Evolutionary conservation across 2,797 vertebrate genomes (phyloP).

Genomic region (Decapterus maruadsi): DNA sequence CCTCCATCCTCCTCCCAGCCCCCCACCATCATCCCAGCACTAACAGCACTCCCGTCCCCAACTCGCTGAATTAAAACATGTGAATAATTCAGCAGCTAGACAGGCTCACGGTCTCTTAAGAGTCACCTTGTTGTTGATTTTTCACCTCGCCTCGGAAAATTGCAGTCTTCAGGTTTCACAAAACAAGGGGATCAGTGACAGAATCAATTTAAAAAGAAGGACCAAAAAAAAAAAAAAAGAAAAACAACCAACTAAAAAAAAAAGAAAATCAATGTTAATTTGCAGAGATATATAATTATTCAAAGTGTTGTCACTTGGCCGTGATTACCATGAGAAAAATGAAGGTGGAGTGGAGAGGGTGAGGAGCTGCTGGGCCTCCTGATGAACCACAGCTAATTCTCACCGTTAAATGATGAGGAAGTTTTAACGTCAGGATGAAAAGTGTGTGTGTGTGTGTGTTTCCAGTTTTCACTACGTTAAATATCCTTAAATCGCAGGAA

Average conservation of each 20-base stretch:
- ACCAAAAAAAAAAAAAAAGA: conserved; percentile 13
- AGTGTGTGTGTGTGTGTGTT: background rate
- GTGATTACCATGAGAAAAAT: conserved; percentile 44
- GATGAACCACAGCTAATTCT: background rate
- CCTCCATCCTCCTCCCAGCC: background rate
- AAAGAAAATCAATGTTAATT: conserved; percentile 69
- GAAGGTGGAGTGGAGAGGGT: conserved; percentile 7
- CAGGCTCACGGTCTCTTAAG: conserved; percentile 51
- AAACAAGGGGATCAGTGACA: conserved; percentile 67
- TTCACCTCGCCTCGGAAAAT: conserved; percentile 56
- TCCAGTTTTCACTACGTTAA: background rate
- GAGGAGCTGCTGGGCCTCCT: conserved; percentile 17
- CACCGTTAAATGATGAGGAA: background rate
- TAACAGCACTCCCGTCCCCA: conserved; percentile 26
- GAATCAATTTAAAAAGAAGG: conserved; percentile 66
- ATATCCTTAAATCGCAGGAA: background rate
- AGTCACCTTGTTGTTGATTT: conserved; percentile 77
- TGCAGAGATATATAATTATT: conserved; percentile 72
- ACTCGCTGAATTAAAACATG: conserved; percentile 70
- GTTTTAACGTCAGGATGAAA: conserved; percentile 1
- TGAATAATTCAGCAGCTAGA: conserved; percentile 73
- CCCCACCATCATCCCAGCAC: conserved; percentile 24
- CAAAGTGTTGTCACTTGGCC: conserved; percentile 47
- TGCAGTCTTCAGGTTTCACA: conserved; percentile 67
- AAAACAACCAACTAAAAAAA: background rate